Evolutionary conservation across 2,113 vertebrate genomes (phyloP).

Genomic region (Saccopteryx leptura): DNA sequence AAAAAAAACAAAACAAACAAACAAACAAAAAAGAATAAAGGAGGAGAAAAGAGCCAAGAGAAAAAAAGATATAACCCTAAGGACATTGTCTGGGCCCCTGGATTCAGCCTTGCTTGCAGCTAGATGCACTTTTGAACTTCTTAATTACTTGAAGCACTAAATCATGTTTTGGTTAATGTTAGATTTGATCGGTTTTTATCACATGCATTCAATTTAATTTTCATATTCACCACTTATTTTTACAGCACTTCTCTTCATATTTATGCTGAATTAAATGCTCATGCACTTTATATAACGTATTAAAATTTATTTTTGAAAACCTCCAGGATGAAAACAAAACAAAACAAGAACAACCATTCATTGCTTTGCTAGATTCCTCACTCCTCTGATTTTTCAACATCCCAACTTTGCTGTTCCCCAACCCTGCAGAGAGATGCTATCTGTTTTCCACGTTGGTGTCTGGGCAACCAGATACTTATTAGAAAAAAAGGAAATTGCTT

Average conservation of each 20-base stretch:
- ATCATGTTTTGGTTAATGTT: background rate
- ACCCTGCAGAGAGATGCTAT: background rate
- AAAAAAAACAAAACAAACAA: too few relatives aligned
- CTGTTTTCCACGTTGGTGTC: background rate
- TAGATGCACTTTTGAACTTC: background rate
- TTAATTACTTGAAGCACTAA: background rate
- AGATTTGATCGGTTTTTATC: background rate
- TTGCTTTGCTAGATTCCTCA: background rate
- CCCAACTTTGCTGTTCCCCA: background rate
- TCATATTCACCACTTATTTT: background rate
- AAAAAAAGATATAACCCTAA: background rate
- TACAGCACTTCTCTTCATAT: background rate
- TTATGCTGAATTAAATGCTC: constrained; percentile 5
- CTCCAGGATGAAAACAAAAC: background rate
- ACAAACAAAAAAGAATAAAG: too few relatives aligned
- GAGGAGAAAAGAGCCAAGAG: background rate
- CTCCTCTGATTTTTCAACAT: background rate
- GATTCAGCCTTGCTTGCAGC: background rate
- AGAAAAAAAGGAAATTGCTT: background rate
- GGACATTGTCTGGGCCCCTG: background rate
- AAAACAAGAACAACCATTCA: background rate
- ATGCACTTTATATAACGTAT: background rate
- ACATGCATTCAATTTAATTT: background rate
- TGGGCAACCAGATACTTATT: background rate
- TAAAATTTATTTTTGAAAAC: constrained; percentile 52